A percentile compares a stretch with the other conserved stretches of the same genome.
Evolutionary conservation across 2,113 vertebrate genomes (phyloP).

Genomic region (Vimba vimba): DNA sequence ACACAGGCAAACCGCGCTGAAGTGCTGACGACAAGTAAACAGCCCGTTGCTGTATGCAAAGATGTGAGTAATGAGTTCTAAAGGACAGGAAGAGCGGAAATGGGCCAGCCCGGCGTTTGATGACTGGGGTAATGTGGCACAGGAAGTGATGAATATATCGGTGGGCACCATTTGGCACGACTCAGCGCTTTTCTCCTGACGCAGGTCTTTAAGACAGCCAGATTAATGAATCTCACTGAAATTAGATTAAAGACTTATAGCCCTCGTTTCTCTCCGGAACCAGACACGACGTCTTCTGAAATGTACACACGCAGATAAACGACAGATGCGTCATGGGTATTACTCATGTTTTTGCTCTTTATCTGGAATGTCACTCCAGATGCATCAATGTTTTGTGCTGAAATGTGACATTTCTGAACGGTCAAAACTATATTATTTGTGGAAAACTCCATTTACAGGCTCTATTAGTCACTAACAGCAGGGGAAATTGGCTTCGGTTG

Average conservation of each 20-base stretch:
- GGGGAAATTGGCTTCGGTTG: not conserved
- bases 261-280: not conserved
- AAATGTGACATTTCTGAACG: not conserved
- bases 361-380: not conserved
- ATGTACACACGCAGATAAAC: not conserved
- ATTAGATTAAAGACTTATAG: conserved; percentile 49
- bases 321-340: not conserved
- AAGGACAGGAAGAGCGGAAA: conserved; percentile 43
- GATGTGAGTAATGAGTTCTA: conserved; percentile 53
- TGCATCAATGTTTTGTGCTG: not conserved
- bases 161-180: conserved; percentile 41
- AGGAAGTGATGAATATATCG: conserved; percentile 51
- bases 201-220: conserved; percentile 37
- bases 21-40: conserved; percentile 51
- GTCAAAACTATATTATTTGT: not conserved
- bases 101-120: conserved; percentile 23
- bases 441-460: not conserved
- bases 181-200: conserved; percentile 52
- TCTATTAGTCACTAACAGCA: conserved; percentile 7
- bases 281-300: conserved; percentile 6
- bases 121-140: conserved; percentile 47
- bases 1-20: conserved; percentile 22
- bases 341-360: conserved; percentile 13
- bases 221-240: conserved; percentile 53
- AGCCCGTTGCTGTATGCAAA: conserved; percentile 30